phyloP scores from a whole-genome alignment of 1,140 invertebrate genomes.

The Papilio polyxenes region DNA sequence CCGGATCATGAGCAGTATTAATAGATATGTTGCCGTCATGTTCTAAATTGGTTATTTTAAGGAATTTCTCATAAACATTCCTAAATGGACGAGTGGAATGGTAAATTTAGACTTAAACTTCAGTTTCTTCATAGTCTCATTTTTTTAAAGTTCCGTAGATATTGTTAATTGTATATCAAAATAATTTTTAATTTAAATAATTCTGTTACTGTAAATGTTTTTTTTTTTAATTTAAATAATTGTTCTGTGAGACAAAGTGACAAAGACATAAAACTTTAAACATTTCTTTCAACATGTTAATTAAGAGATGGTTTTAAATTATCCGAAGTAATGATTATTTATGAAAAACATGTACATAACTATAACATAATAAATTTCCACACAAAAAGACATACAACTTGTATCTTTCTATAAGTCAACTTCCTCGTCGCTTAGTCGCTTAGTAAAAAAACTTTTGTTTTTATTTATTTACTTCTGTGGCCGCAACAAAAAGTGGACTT shows the following conservation, averaged over 20 bases:
- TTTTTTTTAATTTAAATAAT: no score
- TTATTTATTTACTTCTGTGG: conserved; percentile 31
- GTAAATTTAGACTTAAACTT: neutral
- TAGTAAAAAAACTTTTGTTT: conserved; percentile 24
- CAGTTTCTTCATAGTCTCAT: no score
- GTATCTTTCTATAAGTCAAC: neutral
- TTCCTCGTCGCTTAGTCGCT: neutral
- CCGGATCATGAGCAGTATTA: conserved; percentile 61
- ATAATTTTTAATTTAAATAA: no score
- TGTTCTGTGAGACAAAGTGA: no score
- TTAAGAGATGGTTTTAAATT: no score
- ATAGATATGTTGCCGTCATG: conserved; percentile 50
- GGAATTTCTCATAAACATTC: conserved; percentile 20
- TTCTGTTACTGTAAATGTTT: no score
- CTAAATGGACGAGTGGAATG: neutral
- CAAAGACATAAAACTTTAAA: no score
- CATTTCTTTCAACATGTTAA: no score
- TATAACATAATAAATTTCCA: neutral
- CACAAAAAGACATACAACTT: neutral
- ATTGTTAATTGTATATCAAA: no score
- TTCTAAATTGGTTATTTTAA: neutral
- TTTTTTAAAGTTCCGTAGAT: no score
- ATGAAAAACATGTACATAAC: no score
- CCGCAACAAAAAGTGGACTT: conserved; percentile 39
- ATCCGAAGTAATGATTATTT: no score